Evolutionary conservation across 1,140 invertebrate species (phyloP).

Genomic region (Caligus rogercresseyi): DNA sequence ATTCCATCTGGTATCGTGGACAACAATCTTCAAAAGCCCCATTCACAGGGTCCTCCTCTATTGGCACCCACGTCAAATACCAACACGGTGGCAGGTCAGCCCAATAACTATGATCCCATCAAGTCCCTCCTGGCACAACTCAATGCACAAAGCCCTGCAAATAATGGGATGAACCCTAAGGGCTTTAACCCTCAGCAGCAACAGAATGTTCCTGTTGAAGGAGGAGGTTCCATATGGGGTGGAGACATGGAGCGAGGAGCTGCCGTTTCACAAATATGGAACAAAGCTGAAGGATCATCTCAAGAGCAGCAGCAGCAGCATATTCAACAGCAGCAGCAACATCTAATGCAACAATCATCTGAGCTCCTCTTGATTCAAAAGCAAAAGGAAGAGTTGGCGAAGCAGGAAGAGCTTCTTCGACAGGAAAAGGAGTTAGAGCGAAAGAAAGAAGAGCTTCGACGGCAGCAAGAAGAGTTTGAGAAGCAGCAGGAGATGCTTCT

Average conservation of each 20-base stretch:
- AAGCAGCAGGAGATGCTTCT: not conserved
- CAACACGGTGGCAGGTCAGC: no score
- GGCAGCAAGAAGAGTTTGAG: not conserved
- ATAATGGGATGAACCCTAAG: no score
- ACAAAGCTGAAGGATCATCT: not conserved
- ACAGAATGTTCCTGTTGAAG: no score
- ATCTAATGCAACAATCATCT: no score
- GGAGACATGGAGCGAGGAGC: no score
- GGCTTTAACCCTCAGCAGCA: no score
- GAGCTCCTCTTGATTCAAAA: no score
- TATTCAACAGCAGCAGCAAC: slow-evolving; percentile 18
- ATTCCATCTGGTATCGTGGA: no score
- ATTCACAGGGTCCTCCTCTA: not conserved
- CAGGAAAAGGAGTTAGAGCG: not conserved
- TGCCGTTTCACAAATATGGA: not conserved
- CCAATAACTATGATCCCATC: slow-evolving; percentile 24
- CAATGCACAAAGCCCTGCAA: no score
- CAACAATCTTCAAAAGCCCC: slow-evolving; percentile 7
- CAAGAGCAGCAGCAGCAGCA: not conserved
- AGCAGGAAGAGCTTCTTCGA: slow-evolving; percentile 21
- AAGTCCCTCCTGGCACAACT: slow-evolving; percentile 25
- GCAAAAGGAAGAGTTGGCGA: slow-evolving; percentile 11
- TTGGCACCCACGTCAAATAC: no score
- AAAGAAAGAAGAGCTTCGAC: not conserved
- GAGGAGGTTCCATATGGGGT: no score